These are phyloP conservation scores for Coturnix japonica DNA, from an alignment of 2,113 vertebrate genomes.

Conservation along the genomic window DNA sequence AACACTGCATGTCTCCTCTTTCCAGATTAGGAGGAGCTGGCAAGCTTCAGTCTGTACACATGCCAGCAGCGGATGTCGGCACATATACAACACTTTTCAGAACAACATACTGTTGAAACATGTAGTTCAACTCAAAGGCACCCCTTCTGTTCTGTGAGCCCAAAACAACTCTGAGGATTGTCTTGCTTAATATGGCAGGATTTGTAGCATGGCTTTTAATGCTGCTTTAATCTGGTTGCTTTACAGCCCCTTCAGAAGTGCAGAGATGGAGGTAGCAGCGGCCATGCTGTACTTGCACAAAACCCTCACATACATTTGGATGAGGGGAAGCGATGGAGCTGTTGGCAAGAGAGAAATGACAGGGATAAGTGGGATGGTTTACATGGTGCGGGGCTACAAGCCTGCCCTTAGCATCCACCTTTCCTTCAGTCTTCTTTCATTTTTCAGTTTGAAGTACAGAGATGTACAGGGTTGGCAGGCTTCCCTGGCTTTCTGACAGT, in stretches of 20 bases:
- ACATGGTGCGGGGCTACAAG: neutral
- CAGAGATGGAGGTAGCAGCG: neutral
- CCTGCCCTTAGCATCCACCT: neutral
- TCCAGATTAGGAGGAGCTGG: constrained; percentile 49
- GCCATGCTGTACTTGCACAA: neutral
- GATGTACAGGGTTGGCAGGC: neutral
- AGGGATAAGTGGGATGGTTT: neutral
- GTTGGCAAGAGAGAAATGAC: neutral
- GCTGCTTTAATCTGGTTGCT: constrained; percentile 40
- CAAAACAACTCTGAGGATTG: neutral
- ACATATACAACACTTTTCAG: constrained; percentile 69
- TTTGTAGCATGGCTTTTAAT: constrained; percentile 26
- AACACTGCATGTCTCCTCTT: constrained; percentile 48
- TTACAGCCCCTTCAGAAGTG: neutral
- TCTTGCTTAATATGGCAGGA: constrained; percentile 21
- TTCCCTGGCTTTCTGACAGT: neutral
- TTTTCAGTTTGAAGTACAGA: neutral
- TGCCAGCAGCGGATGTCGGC: constrained; percentile 74
- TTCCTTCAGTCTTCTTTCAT: neutral
- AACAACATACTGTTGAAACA: constrained; percentile 65
- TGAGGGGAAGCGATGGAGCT: neutral
- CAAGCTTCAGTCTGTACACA: neutral
- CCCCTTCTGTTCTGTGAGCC: constrained; percentile 39
- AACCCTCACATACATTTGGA: neutral
- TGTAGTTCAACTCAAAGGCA: constrained; percentile 55